Percentiles rank a stretch among this genome's conserved stretches.
Evolutionary conservation across 64 coral and sea anemone species (phyloP).

Genomic region (Actinia tenebrosa): DNA sequence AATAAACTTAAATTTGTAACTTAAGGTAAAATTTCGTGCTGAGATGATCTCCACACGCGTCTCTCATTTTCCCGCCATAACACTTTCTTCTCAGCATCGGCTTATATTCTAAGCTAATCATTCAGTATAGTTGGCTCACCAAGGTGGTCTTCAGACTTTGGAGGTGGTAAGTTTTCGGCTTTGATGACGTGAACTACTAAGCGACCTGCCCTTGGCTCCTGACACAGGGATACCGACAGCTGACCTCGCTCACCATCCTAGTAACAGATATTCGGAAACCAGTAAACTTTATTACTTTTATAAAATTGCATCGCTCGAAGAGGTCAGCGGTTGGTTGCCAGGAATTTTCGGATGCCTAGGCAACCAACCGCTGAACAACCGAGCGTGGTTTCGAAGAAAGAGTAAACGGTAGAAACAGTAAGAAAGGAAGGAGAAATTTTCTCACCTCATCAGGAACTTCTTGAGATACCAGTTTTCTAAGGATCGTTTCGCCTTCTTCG

Average conservation of each 20-base stretch:
- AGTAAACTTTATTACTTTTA: too few relatives aligned
- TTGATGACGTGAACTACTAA: constrained; percentile 81
- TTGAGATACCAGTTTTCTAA: constrained; percentile 46
- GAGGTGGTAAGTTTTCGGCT: constrained; percentile 52
- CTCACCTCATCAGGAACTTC: constrained; percentile 21
- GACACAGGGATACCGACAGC: constrained; percentile 69
- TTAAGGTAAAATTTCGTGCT: too few relatives aligned
- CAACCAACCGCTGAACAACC: background rate
- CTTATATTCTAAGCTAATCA: too few relatives aligned
- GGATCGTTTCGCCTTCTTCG: constrained; percentile 56
- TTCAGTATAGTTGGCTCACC: background rate
- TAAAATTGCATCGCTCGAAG: too few relatives aligned
- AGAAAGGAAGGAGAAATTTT: background rate
- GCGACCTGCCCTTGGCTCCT: constrained; percentile 57
- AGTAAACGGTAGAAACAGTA: background rate
- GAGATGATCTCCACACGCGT: too few relatives aligned
- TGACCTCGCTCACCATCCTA: constrained; percentile 65
- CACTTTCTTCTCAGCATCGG: too few relatives aligned
- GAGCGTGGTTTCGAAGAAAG: background rate
- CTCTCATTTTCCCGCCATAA: too few relatives aligned
- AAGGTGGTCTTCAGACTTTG: constrained; percentile 41
- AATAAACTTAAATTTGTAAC: too few relatives aligned
- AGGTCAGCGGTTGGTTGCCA: background rate
- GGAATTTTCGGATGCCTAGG: background rate
- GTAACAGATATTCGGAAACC: background rate